These are phyloP conservation scores for Vireo griseus DNA, from an alignment of 2,797 vertebrate genomes.

Conservation along the genomic window DNA sequence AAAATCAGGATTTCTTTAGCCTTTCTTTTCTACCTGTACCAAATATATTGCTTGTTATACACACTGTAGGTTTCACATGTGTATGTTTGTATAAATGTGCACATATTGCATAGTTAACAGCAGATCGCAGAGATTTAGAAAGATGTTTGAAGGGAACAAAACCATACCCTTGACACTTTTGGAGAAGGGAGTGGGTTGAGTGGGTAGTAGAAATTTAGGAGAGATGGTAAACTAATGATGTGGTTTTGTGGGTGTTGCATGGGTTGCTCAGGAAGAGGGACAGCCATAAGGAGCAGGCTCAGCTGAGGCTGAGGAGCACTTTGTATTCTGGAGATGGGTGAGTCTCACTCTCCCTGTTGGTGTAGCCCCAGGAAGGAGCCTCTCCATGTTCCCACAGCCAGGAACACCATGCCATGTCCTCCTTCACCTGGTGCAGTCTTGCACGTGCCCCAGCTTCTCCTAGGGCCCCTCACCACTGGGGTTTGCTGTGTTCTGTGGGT, in stretches of 20 bases:
- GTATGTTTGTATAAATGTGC: background rate
- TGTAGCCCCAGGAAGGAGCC: background rate
- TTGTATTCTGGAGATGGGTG: background rate
- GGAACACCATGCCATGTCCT: accelerated
- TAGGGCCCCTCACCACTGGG: background rate
- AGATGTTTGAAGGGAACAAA: background rate
- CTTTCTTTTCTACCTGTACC: background rate
- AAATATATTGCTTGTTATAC: background rate
- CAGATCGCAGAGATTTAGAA: background rate
- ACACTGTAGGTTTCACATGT: accelerated
- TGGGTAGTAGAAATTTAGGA: background rate
- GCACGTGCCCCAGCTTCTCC: background rate
- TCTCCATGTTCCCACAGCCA: accelerated
- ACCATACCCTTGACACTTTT: accelerated
- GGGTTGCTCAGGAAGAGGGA: background rate
- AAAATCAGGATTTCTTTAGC: background rate
- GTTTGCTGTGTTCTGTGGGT: accelerated
- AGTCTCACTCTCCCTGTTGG: background rate
- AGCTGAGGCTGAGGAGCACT: background rate
- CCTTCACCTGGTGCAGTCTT: accelerated
- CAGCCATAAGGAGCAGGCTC: no score
- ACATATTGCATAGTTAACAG: background rate
- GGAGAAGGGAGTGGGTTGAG: background rate
- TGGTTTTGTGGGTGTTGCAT: background rate
- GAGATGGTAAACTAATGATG: background rate